phyloP scores from a whole-genome alignment of 1,140 invertebrate genomes.

The Leptoteleia sp. region DNA sequence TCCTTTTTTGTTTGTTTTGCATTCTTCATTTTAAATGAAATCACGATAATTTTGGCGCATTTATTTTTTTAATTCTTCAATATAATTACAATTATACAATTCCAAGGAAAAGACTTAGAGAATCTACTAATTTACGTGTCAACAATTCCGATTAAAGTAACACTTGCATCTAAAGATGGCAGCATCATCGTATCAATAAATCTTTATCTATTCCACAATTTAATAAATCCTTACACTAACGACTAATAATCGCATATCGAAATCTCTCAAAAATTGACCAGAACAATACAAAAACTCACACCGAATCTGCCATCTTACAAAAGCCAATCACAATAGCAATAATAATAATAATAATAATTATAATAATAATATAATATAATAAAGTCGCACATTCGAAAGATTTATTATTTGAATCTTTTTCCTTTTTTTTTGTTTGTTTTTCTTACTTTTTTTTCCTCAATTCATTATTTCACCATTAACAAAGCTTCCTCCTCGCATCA shows the following conservation, averaged over 20 bases:
- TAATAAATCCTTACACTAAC: constrained; percentile 67
- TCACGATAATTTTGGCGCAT: constrained; percentile 63
- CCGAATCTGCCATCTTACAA: constrained; percentile 65
- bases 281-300: constrained; percentile 65
- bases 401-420: constrained; percentile 22
- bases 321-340: constrained; percentile 65
- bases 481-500: constrained; percentile 34
- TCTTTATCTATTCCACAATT: constrained; percentile 67
- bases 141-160: constrained; percentile 62
- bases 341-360: constrained; percentile 42
- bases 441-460: no score
- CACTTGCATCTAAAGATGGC: constrained; percentile 66
- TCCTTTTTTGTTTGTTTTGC: no score
- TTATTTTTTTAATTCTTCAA: constrained; percentile 58
- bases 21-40: constrained; percentile 59
- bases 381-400: constrained; percentile 44
- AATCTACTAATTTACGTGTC: constrained; percentile 64
- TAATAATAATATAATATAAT: constrained; percentile 53
- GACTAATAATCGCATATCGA: constrained; percentile 64
- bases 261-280: constrained; percentile 67
- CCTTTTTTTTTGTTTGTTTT: no score
- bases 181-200: constrained; percentile 62
- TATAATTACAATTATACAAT: constrained; percentile 67
- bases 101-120: constrained; percentile 65
- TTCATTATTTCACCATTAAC: constrained; percentile 47